These are phyloP conservation scores for Drosophila pectinifera DNA, from an alignment of 1,140 invertebrate genomes.

Conservation along the genomic window DNA sequence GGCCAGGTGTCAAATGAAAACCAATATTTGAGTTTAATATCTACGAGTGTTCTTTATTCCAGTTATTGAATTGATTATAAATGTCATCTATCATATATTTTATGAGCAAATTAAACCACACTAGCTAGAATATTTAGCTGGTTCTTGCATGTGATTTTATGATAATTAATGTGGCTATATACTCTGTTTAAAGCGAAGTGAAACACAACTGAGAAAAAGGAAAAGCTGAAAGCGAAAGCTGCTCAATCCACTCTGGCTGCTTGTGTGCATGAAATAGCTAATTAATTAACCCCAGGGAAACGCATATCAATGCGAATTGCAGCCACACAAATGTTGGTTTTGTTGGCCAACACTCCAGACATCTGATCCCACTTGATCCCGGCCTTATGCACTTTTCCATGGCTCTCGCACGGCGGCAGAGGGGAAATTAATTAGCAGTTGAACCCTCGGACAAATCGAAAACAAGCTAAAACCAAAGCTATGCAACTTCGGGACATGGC, in stretches of 20 bases:
- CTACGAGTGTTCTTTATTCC: too few relatives aligned
- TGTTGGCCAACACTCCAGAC: background rate
- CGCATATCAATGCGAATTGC: conserved; percentile 22
- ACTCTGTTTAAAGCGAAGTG: background rate
- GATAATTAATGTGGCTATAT: conserved; percentile 1
- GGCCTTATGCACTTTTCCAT: conserved; percentile 16
- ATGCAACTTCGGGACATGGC: conserved; percentile 4
- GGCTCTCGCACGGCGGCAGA: conserved; percentile 17
- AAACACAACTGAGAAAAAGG: background rate
- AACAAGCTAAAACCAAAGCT: conserved; percentile 11
- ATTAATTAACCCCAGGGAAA: conserved; percentile 30
- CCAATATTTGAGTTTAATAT: too few relatives aligned
- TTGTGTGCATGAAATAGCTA: conserved; percentile 24
- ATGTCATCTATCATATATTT: too few relatives aligned
- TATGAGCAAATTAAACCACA: background rate
- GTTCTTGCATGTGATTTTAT: too few relatives aligned
- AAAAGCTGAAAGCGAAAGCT: conserved; percentile 18
- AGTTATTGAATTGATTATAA: background rate
- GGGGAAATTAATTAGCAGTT: conserved; percentile 54
- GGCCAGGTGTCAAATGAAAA: too few relatives aligned
- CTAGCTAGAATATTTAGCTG: too few relatives aligned
- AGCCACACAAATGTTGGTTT: conserved; percentile 19
- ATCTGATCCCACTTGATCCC: conserved; percentile 36
- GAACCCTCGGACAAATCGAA: conserved; percentile 23
- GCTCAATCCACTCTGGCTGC: conserved; percentile 11